Percentiles rank a stretch among this genome's conserved stretches.
Evolutionary conservation across 2,113 vertebrate genomes (phyloP).

Genomic region (Herpailurus yagouaroundi): DNA sequence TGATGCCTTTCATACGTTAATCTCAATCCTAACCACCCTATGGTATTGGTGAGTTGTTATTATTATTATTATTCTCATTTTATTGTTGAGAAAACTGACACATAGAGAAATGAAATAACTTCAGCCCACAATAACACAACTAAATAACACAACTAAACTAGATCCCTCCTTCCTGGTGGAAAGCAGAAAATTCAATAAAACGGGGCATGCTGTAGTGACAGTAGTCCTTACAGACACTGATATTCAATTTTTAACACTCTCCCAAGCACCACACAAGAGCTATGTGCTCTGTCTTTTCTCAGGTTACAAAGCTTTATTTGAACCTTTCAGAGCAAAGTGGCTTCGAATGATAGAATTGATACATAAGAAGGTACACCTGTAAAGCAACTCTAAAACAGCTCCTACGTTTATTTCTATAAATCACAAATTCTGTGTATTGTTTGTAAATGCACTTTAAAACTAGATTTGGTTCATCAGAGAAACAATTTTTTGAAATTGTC

Average conservation of each 20-base stretch:
- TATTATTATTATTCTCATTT: neutral
- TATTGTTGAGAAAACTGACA: neutral
- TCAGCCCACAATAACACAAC: neutral
- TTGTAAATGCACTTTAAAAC: neutral
- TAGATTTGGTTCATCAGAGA: neutral
- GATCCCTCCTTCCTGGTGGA: neutral
- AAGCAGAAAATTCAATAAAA: neutral
- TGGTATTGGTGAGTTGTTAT: neutral
- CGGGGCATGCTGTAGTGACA: neutral
- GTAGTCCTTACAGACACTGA: neutral
- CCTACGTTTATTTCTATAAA: neutral
- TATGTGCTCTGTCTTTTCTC: neutral
- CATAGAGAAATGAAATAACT: neutral
- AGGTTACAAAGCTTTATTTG: neutral
- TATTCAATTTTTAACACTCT: neutral
- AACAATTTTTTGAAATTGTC: neutral
- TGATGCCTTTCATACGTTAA: neutral
- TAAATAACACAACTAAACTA: neutral
- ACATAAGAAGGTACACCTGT: neutral
- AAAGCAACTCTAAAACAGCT: neutral
- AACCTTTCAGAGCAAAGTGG: neutral
- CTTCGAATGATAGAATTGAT: neutral
- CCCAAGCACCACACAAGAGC: neutral
- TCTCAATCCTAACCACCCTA: neutral
- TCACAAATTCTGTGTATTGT: neutral